phyloP scores from a whole-genome alignment of 1,140 invertebrate genomes.

The Gyrodactylus salaris region DNA sequence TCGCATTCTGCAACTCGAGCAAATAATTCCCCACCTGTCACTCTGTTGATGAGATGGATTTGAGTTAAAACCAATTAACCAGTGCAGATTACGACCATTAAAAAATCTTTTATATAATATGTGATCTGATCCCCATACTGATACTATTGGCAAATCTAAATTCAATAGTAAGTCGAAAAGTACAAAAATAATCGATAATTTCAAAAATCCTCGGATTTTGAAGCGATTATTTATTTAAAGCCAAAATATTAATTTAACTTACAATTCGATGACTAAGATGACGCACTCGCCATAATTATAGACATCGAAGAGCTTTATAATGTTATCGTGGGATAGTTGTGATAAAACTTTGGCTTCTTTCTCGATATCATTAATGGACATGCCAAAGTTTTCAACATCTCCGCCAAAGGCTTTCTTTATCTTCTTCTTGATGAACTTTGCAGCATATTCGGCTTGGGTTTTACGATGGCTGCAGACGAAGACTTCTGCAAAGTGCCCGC shows the following conservation, averaged over 20 bases:
- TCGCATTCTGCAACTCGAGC: constrained; percentile 26
- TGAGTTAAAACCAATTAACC: neutral
- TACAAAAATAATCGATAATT: neutral
- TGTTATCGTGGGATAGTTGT: constrained; percentile 23
- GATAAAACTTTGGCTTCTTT: constrained; percentile 25
- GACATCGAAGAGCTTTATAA: constrained; percentile 26
- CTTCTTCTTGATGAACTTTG: constrained; percentile 56
- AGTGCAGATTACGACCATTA: neutral
- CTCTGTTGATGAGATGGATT: constrained; percentile 17
- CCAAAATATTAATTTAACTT: constrained; percentile 11
- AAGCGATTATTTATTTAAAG: neutral
- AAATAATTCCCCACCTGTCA: constrained; percentile 27
- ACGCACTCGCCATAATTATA: constrained; percentile 23
- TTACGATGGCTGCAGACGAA: constrained; percentile 42
- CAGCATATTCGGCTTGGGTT: constrained; percentile 46
- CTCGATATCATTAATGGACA: constrained; percentile 20
- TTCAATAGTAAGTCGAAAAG: too few species aligned
- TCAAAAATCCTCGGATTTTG: too few species aligned
- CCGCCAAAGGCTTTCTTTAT: constrained; percentile 11
- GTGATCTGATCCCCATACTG: too few species aligned
- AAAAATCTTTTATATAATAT: too few species aligned
- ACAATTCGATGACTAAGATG: constrained; percentile 27
- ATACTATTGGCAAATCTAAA: too few species aligned
- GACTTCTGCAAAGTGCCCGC: constrained; percentile 66
- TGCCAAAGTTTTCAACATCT: constrained; percentile 2